Evolutionary conservation across 2,797 vertebrate genomes (phyloP).

Genomic region (Sebastiscus albofasciatus): DNA sequence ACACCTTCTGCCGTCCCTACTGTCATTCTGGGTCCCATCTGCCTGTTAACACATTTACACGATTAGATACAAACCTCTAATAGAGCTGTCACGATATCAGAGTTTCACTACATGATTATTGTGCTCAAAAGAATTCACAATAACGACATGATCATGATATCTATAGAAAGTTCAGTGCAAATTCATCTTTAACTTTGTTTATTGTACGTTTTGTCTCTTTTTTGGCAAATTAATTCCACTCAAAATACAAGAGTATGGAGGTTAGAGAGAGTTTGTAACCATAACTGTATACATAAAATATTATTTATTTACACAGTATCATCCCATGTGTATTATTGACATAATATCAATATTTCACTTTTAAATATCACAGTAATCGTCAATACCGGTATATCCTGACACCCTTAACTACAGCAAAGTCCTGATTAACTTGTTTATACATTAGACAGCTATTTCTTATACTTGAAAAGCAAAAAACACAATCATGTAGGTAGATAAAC

Average conservation of each 20-base stretch:
- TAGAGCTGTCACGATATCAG: neutral
- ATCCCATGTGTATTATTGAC: neutral
- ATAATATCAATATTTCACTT: neutral
- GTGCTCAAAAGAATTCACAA: neutral
- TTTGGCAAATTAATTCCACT: neutral
- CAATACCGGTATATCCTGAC: neutral
- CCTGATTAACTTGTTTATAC: neutral
- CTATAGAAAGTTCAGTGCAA: neutral
- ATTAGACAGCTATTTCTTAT: neutral
- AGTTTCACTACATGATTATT: neutral
- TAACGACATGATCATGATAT: neutral
- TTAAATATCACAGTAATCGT: neutral
- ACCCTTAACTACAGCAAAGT: neutral
- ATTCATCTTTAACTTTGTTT: neutral
- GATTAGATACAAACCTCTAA: slow-evolving; percentile 5
- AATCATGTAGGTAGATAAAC: neutral
- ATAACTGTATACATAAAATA: neutral
- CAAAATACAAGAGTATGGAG: neutral
- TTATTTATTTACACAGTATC: neutral
- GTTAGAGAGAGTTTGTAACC: neutral
- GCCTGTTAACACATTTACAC: slow-evolving; percentile 19
- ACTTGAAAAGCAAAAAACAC: neutral
- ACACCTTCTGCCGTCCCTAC: accelerated
- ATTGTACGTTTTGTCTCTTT: neutral
- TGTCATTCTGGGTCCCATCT: accelerated